phyloP scores from a whole-genome alignment of 2,888 invertebrate species.

The Lasioglossum malachurum region DNA sequence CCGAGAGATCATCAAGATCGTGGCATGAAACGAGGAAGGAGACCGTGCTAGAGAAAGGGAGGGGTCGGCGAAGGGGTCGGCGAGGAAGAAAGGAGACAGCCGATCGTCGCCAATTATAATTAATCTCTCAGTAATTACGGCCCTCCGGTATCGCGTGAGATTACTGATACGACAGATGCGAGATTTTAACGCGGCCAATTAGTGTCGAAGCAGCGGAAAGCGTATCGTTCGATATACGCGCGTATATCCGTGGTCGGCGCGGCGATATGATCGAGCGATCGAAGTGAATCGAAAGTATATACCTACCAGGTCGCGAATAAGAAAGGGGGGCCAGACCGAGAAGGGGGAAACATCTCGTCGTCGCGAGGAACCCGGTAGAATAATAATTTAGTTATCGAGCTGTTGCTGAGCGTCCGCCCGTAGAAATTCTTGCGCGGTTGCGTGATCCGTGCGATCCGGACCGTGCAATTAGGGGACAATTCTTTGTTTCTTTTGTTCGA shows the following conservation, averaged over 20 bases:
- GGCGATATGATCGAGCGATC: slow-evolving; percentile 33
- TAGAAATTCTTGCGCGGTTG: not conserved
- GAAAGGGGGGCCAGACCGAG: not conserved
- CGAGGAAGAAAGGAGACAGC: slow-evolving; percentile 11
- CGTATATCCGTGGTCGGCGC: not conserved
- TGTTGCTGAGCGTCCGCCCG: not conserved
- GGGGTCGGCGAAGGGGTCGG: not conserved
- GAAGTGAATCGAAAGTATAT: slow-evolving; percentile 1
- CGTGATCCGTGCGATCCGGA: not conserved
- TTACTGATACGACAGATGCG: slow-evolving; percentile 57
- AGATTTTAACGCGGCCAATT: slow-evolving; percentile 58
- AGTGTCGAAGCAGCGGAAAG: slow-evolving; percentile 54
- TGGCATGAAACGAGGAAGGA: not conserved
- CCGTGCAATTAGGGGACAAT: not conserved
- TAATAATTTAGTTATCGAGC: slow-evolving; percentile 23
- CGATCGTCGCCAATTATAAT: slow-evolving; percentile 65
- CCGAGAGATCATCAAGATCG: not conserved
- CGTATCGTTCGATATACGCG: slow-evolving; percentile 49
- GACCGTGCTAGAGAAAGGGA: not conserved
- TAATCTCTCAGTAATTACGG: slow-evolving; percentile 53
- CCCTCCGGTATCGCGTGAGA: slow-evolving; percentile 47
- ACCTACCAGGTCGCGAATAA: not conserved
- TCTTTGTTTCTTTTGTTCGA: slow-evolving; percentile 15
- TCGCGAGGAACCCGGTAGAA: not conserved
- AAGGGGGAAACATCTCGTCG: not conserved